Evolutionary conservation across 2,113 vertebrate species (phyloP).

Genomic region (Catharus fuscescens): DNA sequence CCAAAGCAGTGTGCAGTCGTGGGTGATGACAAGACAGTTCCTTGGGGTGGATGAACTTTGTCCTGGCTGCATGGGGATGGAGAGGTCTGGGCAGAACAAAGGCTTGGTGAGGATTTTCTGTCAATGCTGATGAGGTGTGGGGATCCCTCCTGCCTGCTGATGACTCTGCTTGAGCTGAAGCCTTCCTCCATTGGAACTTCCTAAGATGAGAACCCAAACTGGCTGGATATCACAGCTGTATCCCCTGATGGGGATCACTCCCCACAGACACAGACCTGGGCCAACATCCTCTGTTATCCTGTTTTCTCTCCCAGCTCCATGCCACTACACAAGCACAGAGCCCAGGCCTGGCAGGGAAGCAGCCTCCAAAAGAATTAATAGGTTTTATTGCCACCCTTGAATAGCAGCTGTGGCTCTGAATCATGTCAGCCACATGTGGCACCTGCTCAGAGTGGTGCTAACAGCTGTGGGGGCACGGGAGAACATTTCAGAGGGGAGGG

Average conservation of each 20-base stretch:
- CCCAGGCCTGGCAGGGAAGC: not conserved
- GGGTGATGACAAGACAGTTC: not conserved
- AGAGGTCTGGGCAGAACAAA: not conserved
- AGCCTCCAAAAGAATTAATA: not conserved
- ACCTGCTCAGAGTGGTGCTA: not conserved
- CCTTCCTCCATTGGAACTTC: not conserved
- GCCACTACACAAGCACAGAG: rapidly evolving
- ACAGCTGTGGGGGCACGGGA: not conserved
- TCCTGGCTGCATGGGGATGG: not conserved
- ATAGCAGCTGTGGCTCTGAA: not conserved
- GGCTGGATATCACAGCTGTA: not conserved
- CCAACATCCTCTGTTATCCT: not conserved
- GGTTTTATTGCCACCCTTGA: not conserved
- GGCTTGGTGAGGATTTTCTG: not conserved
- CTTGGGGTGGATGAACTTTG: not conserved
- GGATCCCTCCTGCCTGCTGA: not conserved
- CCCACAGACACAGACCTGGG: not conserved
- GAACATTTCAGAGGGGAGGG: not conserved
- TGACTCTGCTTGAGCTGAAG: not conserved
- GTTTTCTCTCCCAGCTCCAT: not conserved
- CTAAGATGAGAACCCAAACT: not conserved
- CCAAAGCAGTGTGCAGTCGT: not conserved
- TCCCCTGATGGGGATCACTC: not conserved
- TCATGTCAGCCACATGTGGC: not conserved
- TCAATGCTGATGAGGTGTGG: not conserved